Percentiles rank a stretch among this genome's conserved stretches.
Conservation (phyloP, 2,113 vertebrate genomes). For the Myrmophylax atrothorax region DNA sequence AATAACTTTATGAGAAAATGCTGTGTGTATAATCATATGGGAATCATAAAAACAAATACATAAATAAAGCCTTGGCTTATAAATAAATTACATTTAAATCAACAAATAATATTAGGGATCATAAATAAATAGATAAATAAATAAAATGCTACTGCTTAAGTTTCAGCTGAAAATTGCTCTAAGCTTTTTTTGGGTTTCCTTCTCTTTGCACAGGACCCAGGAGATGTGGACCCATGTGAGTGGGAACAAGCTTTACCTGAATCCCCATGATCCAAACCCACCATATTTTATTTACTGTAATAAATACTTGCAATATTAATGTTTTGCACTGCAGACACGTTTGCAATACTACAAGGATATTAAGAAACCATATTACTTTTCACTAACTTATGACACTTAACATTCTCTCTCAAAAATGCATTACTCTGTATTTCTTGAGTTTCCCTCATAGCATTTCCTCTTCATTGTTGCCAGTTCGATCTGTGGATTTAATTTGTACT, state of each 20-base stretch:
- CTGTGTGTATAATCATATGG: background rate
- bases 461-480: background rate
- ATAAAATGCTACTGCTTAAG: background rate
- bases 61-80: background rate
- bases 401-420: background rate
- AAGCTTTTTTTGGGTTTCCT: background rate
- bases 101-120: background rate
- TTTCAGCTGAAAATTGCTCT: conserved; percentile 4
- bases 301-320: conserved; percentile 38
- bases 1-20: conserved; percentile 13
- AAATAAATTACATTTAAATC: conserved; percentile 37
- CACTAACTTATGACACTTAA: background rate
- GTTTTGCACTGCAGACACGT: background rate
- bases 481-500: background rate
- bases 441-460: background rate
- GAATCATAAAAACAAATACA: background rate
- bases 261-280: background rate
- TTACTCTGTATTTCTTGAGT: background rate
- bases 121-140: conserved; percentile 30
- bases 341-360: conserved; percentile 28
- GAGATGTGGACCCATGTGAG: background rate
- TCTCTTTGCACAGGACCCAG: background rate
- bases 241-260: conserved; percentile 16
- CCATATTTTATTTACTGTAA: conserved; percentile 28
- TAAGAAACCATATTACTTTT: conserved; percentile 2